Evolutionary conservation across 2,888 invertebrate genomes (phyloP).

Genomic region (Shargacucullia verbasci): DNA sequence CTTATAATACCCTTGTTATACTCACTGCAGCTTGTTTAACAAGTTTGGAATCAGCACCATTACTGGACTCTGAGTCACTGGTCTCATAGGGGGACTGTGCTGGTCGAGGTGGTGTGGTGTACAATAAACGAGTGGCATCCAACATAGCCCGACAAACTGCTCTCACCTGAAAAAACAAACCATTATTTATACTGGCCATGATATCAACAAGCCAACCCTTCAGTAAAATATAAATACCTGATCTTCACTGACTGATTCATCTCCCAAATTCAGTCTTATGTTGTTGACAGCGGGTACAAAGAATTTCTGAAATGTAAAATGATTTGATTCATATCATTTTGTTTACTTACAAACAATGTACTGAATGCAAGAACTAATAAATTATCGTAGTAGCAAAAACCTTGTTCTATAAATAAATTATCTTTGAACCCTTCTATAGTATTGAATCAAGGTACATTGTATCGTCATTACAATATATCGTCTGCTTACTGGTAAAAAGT

Average conservation of each 20-base stretch:
- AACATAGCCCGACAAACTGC: conserved; percentile 93
- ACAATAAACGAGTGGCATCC: conserved; percentile 93
- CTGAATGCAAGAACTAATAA: no score
- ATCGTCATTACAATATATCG: no score
- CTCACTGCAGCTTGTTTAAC: conserved; percentile 64
- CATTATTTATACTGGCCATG: not conserved
- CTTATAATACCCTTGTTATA: not conserved
- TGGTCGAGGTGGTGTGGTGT: conserved; percentile 86
- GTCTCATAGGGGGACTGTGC: conserved; percentile 87
- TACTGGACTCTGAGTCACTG: conserved; percentile 87
- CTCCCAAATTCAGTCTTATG: conserved; percentile 92
- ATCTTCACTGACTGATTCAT: conserved; percentile 93
- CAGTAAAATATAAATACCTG: conserved; percentile 85
- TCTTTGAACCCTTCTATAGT: no score
- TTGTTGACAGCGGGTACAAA: conserved; percentile 94
- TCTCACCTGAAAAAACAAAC: conserved; percentile 74
- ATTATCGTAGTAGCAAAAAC: no score
- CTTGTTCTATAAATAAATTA: no score
- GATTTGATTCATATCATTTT: no score
- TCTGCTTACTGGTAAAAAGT: no score
- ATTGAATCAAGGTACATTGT: no score
- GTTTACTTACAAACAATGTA: no score
- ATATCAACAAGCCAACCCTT: no score
- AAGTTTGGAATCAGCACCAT: conserved; percentile 84
- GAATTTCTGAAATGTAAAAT: conserved; percentile 90